Percentiles rank a stretch among this genome's conserved stretches.
Evolutionary conservation across 2,797 vertebrate genomes (phyloP).

Genomic region (Sparus aurata): DNA sequence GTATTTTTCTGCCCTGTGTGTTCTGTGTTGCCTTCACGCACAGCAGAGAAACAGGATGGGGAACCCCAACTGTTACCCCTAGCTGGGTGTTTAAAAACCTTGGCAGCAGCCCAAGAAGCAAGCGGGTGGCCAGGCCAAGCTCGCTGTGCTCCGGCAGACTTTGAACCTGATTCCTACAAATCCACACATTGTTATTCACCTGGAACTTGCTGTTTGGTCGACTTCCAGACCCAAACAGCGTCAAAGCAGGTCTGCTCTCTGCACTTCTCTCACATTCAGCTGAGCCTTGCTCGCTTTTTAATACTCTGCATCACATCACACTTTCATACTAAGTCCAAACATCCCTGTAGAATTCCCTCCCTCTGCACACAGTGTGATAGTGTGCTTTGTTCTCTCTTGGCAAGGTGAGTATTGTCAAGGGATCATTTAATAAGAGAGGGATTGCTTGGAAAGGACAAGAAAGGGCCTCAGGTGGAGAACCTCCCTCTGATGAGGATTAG

Average conservation of each 20-base stretch:
- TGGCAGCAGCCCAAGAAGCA: constrained; percentile 62
- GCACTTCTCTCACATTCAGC: constrained; percentile 43
- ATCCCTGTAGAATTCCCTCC: constrained; percentile 63
- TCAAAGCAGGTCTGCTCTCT: constrained; percentile 42
- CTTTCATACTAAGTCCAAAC: constrained; percentile 58
- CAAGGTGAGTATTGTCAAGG: constrained; percentile 75
- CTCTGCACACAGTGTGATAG: constrained; percentile 49
- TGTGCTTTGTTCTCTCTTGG: constrained; percentile 70
- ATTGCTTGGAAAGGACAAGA: constrained; percentile 73
- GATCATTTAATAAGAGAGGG: constrained; percentile 72
- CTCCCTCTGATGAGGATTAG: constrained; percentile 78
- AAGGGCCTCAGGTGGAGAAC: constrained; percentile 76
- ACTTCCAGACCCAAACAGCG: constrained; percentile 63
- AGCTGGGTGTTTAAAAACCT: constrained; percentile 64
- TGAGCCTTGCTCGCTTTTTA: constrained; percentile 45
- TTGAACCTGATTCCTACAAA: constrained; percentile 73
- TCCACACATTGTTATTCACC: constrained; percentile 76
- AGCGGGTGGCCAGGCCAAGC: constrained; percentile 60
- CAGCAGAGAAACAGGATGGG: constrained; percentile 56
- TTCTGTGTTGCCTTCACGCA: constrained; percentile 34
- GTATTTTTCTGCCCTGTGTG: constrained; percentile 37
- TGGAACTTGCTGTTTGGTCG: constrained; percentile 67
- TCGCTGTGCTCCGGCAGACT: constrained; percentile 53
- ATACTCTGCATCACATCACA: constrained; percentile 55
- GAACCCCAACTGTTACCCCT: constrained; percentile 53